Evolutionary conservation across 1,140 invertebrate species (phyloP).

Genomic region (Spodoptera frugiperda): DNA sequence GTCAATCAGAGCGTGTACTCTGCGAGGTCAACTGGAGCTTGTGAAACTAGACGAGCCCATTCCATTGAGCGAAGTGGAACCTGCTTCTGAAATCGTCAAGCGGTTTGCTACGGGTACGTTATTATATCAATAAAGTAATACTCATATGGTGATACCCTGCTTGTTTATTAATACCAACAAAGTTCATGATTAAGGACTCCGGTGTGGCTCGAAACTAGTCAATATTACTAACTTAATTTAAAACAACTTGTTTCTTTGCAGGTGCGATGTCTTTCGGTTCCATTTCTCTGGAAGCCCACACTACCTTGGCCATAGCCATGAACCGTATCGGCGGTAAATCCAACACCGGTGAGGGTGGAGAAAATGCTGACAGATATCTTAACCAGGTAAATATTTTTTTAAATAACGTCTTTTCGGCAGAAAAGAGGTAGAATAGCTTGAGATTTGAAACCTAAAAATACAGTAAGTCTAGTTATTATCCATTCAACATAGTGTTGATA

Average conservation of each 20-base stretch:
- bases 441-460: too few relatives aligned
- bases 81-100: conserved; percentile 98
- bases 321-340: conserved; percentile 98
- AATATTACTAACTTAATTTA: background rate
- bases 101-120: conserved; percentile 88
- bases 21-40: conserved; percentile 97
- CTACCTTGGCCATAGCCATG: conserved; percentile 98
- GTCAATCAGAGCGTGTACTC: conserved; percentile 94
- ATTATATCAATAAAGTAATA: background rate
- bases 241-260: conserved; percentile 45
- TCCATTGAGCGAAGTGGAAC: conserved; percentile 95
- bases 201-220: background rate
- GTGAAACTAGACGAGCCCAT: conserved; percentile 91
- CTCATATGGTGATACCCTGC: too few relatives aligned
- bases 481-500: too few relatives aligned
- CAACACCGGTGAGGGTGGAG: conserved; percentile 98
- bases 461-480: too few relatives aligned
- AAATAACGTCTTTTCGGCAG: too few relatives aligned
- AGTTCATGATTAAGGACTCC: too few relatives aligned
- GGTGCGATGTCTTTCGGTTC: conserved; percentile 88
- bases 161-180: too few relatives aligned
- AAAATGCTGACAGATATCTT: conserved; percentile 95
- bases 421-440: too few relatives aligned
- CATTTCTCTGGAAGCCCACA: conserved; percentile 95
- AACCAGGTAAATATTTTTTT: conserved; percentile 87